Evolutionary conservation across 2,797 vertebrate genomes (phyloP).

Genomic region (Rhabdomys pumilio): DNA sequence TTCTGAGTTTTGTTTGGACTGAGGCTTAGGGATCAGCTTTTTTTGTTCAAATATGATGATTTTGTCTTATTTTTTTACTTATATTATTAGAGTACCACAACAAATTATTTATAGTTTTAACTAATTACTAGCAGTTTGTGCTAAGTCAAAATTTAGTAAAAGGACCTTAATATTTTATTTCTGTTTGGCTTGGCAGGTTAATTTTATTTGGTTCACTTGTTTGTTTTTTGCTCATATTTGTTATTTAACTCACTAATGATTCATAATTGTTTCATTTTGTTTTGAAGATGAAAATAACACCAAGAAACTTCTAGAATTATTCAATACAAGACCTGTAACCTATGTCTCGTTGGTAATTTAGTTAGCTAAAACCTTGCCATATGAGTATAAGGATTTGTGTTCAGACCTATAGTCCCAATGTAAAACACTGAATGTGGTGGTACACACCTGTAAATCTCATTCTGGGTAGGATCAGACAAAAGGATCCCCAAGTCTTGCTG

Average conservation of each 20-base stretch:
- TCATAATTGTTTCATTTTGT: not conserved
- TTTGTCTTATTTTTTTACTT: slow-evolving; percentile 4
- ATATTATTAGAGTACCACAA: not conserved
- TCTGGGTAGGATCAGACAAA: not conserved
- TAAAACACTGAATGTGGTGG: not conserved
- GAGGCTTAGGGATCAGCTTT: not conserved
- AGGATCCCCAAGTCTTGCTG: not conserved
- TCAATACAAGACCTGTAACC: not conserved
- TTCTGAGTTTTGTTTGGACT: not conserved
- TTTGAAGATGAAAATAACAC: not conserved
- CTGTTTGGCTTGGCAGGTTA: not conserved
- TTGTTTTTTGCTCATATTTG: not conserved
- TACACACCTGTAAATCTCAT: not conserved
- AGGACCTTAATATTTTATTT: slow-evolving; percentile 50
- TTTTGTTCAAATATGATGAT: not conserved
- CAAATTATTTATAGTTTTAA: slow-evolving; percentile 39
- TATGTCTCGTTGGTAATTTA: not conserved
- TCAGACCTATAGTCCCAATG: not conserved
- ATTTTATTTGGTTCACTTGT: slow-evolving; percentile 2
- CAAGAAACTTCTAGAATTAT: not conserved
- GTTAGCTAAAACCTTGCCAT: not conserved
- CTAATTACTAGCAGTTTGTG: not conserved
- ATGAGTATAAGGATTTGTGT: not conserved
- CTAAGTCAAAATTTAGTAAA: not conserved
- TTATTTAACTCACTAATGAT: not conserved